Evolutionary conservation across 2,797 vertebrate species (phyloP).

Genomic region (Poecilia picta): DNA sequence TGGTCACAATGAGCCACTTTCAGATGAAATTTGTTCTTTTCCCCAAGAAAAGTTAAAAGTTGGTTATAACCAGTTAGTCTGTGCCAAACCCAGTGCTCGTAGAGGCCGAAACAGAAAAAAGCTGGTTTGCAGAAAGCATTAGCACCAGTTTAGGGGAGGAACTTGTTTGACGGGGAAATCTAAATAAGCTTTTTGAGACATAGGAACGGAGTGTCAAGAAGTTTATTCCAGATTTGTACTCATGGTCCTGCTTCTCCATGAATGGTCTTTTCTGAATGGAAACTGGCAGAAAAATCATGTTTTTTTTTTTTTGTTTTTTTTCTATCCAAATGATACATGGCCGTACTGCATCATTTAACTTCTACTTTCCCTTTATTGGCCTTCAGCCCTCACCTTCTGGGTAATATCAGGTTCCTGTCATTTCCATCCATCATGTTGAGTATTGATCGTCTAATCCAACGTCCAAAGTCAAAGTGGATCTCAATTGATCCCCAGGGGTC

Average conservation of each 20-base stretch:
- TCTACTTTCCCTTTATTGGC: slow-evolving; percentile 58
- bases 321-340: slow-evolving; percentile 51
- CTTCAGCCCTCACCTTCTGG: slow-evolving; percentile 53
- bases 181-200: not conserved
- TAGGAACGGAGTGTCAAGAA: slow-evolving; percentile 4
- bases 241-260: slow-evolving; percentile 55
- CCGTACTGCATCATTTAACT: slow-evolving; percentile 55
- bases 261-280: slow-evolving; percentile 54
- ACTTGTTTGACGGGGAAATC: not conserved
- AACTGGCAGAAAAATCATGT: slow-evolving; percentile 53
- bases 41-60: not conserved
- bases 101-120: not conserved
- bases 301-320: slow-evolving; percentile 34
- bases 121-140: not conserved
- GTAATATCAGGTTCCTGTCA: slow-evolving; percentile 67
- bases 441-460: slow-evolving; percentile 53
- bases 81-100: not conserved
- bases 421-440: slow-evolving; percentile 50
- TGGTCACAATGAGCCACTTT: not conserved
- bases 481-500: slow-evolving; percentile 48
- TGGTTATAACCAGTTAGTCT: not conserved
- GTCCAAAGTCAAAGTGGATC: slow-evolving; percentile 52
- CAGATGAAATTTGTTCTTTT: not conserved
- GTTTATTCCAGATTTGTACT: slow-evolving; percentile 28
- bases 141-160: not conserved